Base-by-base conservation (phyloP, 2,113 vertebrate species). In the Protobothrops mucrosquamatus region DNA sequence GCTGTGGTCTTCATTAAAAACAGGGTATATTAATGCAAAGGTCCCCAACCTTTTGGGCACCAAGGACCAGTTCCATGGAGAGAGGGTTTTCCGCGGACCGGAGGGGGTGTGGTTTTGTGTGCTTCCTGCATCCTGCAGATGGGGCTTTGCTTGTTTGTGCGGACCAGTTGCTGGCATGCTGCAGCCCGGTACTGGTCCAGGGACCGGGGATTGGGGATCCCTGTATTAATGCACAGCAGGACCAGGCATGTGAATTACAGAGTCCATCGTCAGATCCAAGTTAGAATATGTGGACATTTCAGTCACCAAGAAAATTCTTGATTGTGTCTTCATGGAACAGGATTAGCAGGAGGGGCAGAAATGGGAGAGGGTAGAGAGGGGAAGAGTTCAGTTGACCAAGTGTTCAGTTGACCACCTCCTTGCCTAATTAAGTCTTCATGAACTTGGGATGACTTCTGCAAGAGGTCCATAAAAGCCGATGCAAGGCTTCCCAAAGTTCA, bases 401-500 rank as follows among this genome's bases (percentile, higher is more conserved):
- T 89, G 74, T 93, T 46, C 43, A 46, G 43, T 46, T 46, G 43
- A 46, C 94, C 94, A 29, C 55, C 94, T 95, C 89, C 94, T 61
- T 93, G 92, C 94, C 96, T 96, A 97, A 97, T 97, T 95, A 93
- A 95, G 29, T 92, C 95, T 96, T 39, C 85, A 39, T 51, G 93
- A 96, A 95, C 94, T 95, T 96, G 95, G 96, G 92, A 74, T 93
- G 59, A 92, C 95, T 95, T 96, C 94, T 93, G 92, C 92, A 94
- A 94, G 94, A 94, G 95, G 94, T 96, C 96, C 94, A 94, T 94
- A 14, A 88, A 96, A 97, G 95, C 96, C 96, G 88, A 91, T 92
- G 90, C 88, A 89, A 69, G 95, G 90, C 94, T 97, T 94, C 87
- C 91, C 69, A 89, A 43, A 96, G 96, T 97, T 98, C 97, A 97